These are phyloP conservation scores for Anser brachyrhynchus DNA, from an alignment of 2,113 vertebrate genomes.

Conservation along the genomic window DNA sequence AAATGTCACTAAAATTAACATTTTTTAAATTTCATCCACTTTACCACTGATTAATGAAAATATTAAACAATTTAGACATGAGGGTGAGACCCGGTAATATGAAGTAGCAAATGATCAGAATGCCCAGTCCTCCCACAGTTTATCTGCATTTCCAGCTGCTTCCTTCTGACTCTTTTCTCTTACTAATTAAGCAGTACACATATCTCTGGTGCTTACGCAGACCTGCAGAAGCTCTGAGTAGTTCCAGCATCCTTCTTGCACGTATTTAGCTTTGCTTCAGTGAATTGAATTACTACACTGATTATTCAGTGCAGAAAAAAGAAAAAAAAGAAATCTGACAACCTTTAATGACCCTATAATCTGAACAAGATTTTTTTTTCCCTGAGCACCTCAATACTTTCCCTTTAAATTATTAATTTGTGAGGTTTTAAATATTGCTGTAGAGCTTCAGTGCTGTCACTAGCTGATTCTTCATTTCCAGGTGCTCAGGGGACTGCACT, in stretches of 20 bases:
- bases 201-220: background rate
- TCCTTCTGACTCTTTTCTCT: background rate
- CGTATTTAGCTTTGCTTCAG: background rate
- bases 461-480: background rate
- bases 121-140: background rate
- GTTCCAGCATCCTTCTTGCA: background rate
- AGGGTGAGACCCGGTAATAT: background rate
- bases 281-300: background rate
- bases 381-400: background rate
- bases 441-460: background rate
- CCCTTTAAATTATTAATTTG: background rate
- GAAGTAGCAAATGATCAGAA: background rate
- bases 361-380: background rate
- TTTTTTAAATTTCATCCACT: background rate
- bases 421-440: background rate
- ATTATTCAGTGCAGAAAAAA: background rate
- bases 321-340: too few relatives aligned
- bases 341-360: background rate
- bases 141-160: background rate
- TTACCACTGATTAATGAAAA: background rate
- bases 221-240: background rate
- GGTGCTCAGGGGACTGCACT: background rate
- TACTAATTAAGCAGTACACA: background rate
- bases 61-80: background rate
- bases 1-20: slow-evolving; percentile 34